Evolutionary conservation across 2,113 vertebrate species (phyloP), one percentile per base, ranked within the genome.

Genomic region (Chaenocephalus aceratus): DNA sequence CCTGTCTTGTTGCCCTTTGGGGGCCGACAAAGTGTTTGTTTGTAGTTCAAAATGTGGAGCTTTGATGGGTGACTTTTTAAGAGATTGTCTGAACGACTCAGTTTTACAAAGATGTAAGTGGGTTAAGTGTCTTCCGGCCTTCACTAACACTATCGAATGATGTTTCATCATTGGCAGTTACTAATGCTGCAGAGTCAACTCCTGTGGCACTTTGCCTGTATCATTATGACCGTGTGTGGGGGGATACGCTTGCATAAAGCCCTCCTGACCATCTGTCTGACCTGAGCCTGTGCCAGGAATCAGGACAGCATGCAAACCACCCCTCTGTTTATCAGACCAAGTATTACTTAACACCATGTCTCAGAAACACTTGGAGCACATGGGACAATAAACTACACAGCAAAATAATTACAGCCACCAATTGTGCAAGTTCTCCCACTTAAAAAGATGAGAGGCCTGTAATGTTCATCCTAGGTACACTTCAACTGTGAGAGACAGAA

Each of bases 261-360:
- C 71, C 65, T 88, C 66, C 77, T 88, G 77, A 89, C 92, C 93
- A 95, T 94, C 92, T 94, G 92, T 89, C 85, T 88, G 69, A 79
- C 72, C 72, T 65, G 82, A 88, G 62, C 52, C 26, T 46, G 15
- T 81, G 87, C 92, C 90, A 92, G 82, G 75, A 90, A 82, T 62
- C 66, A 88, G 86, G 57, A 59, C 45, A 78, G 34, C 73, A 41
- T 34, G 13, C 52, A 54, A 57, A 52, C 59, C 52, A 13, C 4
- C 23, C n/a, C 54, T 34, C 51, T 49, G 70, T 68, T 57, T 65
- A 44, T 66, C 68, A 51, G 30, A 59, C 46, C 49, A 72, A 41
- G 21, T 60, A 16, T 80, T 69, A 75, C 64, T 83, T 52, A 65
- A 80, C 61, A 3, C 21, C 6, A 7, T 4, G 57, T 60, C 51